Percentiles rank a stretch among this genome's conserved stretches.
Evolutionary conservation across 2,797 vertebrate genomes (phyloP).

Genomic region (Dromococcyx pavoninus): DNA sequence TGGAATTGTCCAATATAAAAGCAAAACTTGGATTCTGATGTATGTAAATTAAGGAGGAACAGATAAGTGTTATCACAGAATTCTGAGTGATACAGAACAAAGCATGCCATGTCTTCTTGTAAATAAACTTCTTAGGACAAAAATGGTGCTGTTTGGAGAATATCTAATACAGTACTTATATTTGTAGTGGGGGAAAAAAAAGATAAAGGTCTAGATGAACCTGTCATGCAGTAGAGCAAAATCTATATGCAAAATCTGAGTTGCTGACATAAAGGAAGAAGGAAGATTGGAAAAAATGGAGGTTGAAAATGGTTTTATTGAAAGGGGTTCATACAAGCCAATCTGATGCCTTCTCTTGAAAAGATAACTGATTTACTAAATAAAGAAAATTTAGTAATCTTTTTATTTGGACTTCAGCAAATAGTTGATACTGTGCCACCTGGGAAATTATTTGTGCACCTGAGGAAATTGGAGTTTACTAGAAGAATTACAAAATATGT

Average conservation of each 20-base stretch:
- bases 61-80: background rate
- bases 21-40: background rate
- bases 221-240: background rate
- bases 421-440: background rate
- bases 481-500: background rate
- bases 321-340: background rate
- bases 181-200: background rate
- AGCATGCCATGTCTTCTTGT: background rate
- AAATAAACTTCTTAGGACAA: background rate
- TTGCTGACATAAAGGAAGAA: background rate
- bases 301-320: slow-evolving; percentile 34
- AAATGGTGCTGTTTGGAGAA: background rate
- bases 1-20: background rate
- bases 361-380: slow-evolving; percentile 28
- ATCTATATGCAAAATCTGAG: background rate
- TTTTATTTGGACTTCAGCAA: slow-evolving; percentile 9
- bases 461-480: background rate
- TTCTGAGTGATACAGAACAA: background rate
- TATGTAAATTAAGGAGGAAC: background rate
- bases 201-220: background rate
- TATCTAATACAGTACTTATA: background rate
- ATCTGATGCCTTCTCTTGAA: slow-evolving; percentile 16
- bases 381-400: slow-evolving; percentile 31
- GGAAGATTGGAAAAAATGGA: background rate
- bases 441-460: background rate